Conservation (phyloP, 2,113 vertebrate genomes). For the Lethenteron reissneri region DNA sequence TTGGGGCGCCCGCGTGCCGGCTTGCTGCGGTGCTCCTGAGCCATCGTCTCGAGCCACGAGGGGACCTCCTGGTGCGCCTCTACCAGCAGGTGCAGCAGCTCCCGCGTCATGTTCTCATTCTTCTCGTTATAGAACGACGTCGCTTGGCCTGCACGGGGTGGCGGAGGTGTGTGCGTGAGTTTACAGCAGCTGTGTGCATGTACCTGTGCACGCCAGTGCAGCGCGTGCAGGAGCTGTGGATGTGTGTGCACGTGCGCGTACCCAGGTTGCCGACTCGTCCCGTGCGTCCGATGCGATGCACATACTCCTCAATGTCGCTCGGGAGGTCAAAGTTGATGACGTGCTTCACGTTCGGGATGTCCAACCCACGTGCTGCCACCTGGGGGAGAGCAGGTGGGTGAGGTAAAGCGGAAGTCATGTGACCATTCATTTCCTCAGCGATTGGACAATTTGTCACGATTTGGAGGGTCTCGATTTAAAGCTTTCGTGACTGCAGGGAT, state of each 20-base stretch:
- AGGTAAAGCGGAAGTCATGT: too few species aligned
- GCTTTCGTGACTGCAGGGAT: too few species aligned
- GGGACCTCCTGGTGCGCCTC: conserved; percentile 96
- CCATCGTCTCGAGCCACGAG: conserved; percentile 82
- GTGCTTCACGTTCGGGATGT: neutral
- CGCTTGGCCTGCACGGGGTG: conserved; percentile 24
- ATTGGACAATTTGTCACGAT: too few species aligned
- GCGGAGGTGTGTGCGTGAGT: too few species aligned
- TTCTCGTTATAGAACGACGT: conserved; percentile 97
- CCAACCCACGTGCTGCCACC: conserved; percentile 4
- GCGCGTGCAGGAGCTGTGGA: too few species aligned
- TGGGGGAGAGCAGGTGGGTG: neutral
- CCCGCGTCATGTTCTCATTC: conserved; percentile 90
- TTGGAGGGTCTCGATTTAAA: too few species aligned
- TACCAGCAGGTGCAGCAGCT: conserved; percentile 82
- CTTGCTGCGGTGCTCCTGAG: conserved; percentile 90
- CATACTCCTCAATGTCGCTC: conserved; percentile 2
- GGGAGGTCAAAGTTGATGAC: conserved; percentile 5
- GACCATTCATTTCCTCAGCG: too few species aligned
- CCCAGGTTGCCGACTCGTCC: conserved; percentile 6
- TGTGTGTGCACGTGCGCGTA: neutral
- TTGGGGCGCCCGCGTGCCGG: neutral
- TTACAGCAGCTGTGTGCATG: too few species aligned
- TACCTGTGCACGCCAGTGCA: too few species aligned
- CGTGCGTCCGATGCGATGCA: conserved; percentile 2